Conservation (phyloP, 2,888 invertebrate genomes). For the Megalurothrips usitatus region DNA sequence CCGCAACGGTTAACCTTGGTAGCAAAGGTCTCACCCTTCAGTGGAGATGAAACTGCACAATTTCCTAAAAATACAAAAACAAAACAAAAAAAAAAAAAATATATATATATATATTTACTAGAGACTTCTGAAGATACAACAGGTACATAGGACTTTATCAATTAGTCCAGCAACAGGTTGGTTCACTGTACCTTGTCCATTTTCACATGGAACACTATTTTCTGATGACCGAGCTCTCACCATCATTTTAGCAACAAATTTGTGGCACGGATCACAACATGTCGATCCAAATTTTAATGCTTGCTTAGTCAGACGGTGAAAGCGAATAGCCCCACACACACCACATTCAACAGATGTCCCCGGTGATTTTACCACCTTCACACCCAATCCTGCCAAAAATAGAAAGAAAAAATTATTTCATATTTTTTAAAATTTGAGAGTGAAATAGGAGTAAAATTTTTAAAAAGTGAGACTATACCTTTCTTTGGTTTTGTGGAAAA, state of each 20-base stretch:
- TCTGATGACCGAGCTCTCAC: background rate
- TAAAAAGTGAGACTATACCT: conserved; percentile 42
- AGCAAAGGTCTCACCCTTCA: conserved; percentile 63
- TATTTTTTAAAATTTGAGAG: conserved; percentile 30
- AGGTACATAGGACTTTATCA: background rate
- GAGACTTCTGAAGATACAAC: conserved; percentile 33
- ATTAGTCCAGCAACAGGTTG: background rate
- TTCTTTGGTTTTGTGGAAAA: conserved; percentile 49
- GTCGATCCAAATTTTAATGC: conserved; percentile 78
- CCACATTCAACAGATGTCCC: conserved; percentile 52
- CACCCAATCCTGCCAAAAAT: background rate
- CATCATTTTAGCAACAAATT: conserved; percentile 75
- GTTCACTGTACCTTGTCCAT: conserved; percentile 40
- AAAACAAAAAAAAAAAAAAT: conserved; percentile 31
- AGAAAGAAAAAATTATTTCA: conserved; percentile 12
- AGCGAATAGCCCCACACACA: conserved; percentile 72
- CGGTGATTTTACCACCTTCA: background rate
- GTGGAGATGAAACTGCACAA: conserved; percentile 68
- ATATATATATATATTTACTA: conserved; percentile 27
- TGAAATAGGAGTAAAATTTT: conserved; percentile 40
- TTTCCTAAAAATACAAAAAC: conserved; percentile 50
- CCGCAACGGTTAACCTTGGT: conserved; percentile 72
- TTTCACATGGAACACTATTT: conserved; percentile 38
- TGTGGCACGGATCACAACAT: conserved; percentile 80
- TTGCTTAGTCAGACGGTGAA: conserved; percentile 71